phyloP scores from a whole-genome alignment of 2,113 vertebrate genomes.

The Psammodynastes pulverulentus region DNA sequence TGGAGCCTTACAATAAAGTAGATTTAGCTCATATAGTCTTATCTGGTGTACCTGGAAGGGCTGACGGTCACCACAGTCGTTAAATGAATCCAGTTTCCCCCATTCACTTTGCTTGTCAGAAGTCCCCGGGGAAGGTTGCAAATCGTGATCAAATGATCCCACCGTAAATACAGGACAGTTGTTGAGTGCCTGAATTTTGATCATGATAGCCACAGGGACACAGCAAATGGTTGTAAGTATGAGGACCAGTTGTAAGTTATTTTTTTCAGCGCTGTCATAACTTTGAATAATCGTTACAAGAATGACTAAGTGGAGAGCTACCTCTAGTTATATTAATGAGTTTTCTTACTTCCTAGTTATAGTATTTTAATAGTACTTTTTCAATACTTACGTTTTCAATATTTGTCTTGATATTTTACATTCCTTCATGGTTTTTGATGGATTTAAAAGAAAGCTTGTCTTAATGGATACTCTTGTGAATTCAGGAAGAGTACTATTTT shows the following conservation, averaged over 20 bases:
- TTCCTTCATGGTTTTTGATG: background rate
- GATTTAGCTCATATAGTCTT: background rate
- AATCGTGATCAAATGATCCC: background rate
- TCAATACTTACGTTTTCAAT: background rate
- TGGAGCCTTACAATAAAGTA: background rate
- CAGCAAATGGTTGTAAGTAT: background rate
- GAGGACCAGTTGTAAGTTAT: background rate
- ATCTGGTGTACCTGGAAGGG: background rate
- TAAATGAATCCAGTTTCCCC: too few species aligned
- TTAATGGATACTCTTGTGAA: background rate
- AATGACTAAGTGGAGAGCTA: background rate
- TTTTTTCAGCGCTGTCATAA: background rate
- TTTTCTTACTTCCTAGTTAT: background rate
- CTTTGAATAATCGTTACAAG: background rate
- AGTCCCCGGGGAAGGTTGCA: background rate
- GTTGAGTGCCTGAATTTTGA: background rate
- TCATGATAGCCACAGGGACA: background rate
- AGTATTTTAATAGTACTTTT: background rate
- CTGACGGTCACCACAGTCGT: too few species aligned
- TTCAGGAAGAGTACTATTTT: background rate
- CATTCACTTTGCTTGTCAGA: background rate
- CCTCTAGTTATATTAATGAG: background rate
- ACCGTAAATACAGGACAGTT: background rate
- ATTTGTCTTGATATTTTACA: background rate
- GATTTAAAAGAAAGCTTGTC: background rate